Evolutionary conservation across 1,140 invertebrate genomes (phyloP).

Genomic region (Macrostomum lignano): DNA sequence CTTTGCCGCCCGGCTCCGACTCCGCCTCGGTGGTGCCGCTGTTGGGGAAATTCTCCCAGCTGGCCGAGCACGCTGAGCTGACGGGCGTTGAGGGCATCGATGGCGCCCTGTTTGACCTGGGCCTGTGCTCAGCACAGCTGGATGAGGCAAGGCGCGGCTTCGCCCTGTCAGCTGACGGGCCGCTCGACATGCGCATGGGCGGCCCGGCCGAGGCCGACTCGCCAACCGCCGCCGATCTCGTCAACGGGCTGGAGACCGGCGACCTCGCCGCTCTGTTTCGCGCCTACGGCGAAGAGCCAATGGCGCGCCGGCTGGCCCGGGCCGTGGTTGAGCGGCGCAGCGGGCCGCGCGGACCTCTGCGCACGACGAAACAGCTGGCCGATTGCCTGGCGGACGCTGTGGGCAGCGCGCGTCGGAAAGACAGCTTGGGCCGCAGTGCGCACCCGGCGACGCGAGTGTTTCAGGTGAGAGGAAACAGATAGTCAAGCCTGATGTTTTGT

Average conservation of each 20-base stretch:
- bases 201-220: constrained; percentile 32
- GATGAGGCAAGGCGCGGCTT: constrained; percentile 52
- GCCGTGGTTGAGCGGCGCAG: constrained; percentile 59
- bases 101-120: constrained; percentile 64
- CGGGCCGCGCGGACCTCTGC: constrained; percentile 43
- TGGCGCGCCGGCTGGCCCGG: constrained; percentile 52
- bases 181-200: constrained; percentile 85
- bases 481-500: too few species aligned
- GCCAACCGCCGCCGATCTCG: constrained; percentile 52
- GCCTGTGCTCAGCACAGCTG: constrained; percentile 83
- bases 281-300: constrained; percentile 61
- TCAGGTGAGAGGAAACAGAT: too few species aligned
- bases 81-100: constrained; percentile 42
- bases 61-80: constrained; percentile 38
- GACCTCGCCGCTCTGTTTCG: constrained; percentile 54
- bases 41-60: constrained; percentile 55
- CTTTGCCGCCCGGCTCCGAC: constrained; percentile 36
- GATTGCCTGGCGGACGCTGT: constrained; percentile 47
- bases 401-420: too few species aligned
- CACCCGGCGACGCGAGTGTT: too few species aligned
- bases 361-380: constrained; percentile 51
- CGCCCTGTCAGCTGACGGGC: constrained; percentile 47
- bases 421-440: too few species aligned
- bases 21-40: constrained; percentile 39
- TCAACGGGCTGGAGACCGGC: constrained; percentile 44